Evolutionary conservation across 2,888 invertebrate genomes (phyloP).

Genomic region (Bombylius major): DNA sequence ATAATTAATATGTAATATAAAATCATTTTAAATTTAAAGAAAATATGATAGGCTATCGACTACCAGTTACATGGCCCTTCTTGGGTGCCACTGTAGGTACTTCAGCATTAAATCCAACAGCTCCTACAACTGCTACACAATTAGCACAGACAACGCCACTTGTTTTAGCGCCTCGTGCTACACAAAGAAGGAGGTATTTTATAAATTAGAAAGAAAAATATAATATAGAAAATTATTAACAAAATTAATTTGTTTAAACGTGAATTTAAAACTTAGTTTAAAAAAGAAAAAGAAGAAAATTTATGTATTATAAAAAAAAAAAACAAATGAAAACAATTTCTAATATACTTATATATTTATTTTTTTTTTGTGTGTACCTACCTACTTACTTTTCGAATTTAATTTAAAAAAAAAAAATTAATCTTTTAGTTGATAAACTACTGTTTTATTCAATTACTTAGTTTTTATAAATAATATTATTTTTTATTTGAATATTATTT

Average conservation of each 20-base stretch:
- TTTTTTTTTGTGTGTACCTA: not conserved
- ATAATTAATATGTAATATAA: conserved; percentile 11
- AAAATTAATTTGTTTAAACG: not conserved
- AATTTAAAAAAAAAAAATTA: no score
- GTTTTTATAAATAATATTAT: no score
- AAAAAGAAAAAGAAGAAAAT: not conserved
- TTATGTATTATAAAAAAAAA: no score
- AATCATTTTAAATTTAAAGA: not conserved
- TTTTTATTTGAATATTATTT: no score
- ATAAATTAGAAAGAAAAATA: conserved; percentile 5
- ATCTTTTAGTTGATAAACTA: no score
- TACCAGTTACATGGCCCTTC: conserved; percentile 69
- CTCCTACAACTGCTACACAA: conserved; percentile 40
- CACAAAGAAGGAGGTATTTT: conserved; percentile 60
- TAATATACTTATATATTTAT: not conserved
- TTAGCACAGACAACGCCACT: conserved; percentile 33
- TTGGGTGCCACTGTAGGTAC: conserved; percentile 42
- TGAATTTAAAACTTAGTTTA: no score
- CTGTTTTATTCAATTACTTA: no score
- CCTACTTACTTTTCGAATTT: no score
- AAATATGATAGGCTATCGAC: conserved; percentile 51
- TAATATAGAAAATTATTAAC: not conserved
- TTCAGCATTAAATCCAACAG: conserved; percentile 45
- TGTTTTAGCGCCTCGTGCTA: conserved; percentile 58
- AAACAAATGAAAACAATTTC: no score